Base-by-base conservation (phyloP, 2,113 vertebrate genomes). In the Campylomormyrus numenius region DNA sequence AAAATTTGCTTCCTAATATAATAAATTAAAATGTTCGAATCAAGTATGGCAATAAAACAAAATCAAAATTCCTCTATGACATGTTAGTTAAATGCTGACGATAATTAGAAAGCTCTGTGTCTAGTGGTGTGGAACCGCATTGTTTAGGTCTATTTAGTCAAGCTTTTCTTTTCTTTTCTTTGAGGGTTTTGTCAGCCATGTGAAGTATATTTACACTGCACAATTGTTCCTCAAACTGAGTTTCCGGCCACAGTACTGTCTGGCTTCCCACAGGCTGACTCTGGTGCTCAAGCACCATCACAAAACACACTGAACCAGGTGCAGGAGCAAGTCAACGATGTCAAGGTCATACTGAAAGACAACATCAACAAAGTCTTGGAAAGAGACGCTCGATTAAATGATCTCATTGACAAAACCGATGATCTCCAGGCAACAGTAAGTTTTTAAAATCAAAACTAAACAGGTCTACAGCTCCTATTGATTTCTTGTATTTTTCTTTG, bases 301-400 rank as follows among this genome's bases (percentile, higher is more conserved):
- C 90, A 94, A 0, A 45, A 83, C 1, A 95, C 95, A 83, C 8
- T 96, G 0, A 93, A 92, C 89, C 90, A 93, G 4, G 94, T 97
- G n/a, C 96, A 95, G 50, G 93, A 92, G 90, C 96, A 97, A 92
- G 95, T 97, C 50, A 95, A 95, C 89, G 97, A 97, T 90, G 96
- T 97, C 3, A 97, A 97, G 95, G 95, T 95, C 7, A 94, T 96
- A 39, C 95, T 97, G 90, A 95, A 93, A 85, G 95, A 97, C 94
- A 98, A 97, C 95, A 96, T 97, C 88, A 95, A 96, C 90, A 97
- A 96, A 91, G 96, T 97, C 89, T 91, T 97, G 92, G 95, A 97
- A 92, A 95, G 95, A 24, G 97, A 96, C 35, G 96, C 97, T 91
- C 92, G 91, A 13, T 45, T 96, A 52, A 96, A 94, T 5, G 94